phyloP scores from a whole-genome alignment of 2,888 invertebrate genomes.

The Drosophila mercatorum region DNA sequence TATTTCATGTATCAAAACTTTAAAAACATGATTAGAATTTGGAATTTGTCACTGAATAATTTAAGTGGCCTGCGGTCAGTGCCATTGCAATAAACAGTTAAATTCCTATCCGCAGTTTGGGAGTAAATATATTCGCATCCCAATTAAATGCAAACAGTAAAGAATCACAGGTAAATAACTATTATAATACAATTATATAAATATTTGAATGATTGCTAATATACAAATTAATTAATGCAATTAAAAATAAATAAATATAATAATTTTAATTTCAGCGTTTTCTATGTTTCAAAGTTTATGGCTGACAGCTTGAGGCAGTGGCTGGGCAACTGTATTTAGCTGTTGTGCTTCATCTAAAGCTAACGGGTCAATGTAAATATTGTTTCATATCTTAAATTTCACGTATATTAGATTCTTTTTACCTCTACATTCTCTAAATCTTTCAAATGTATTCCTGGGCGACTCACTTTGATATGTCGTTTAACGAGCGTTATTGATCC shows the following conservation, averaged over 20 bases:
- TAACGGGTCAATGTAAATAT: no score
- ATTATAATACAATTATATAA: not conserved
- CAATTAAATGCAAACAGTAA: no score
- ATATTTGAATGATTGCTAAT: not conserved
- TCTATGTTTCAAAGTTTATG: no score
- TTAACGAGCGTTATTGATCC: conserved; percentile 30
- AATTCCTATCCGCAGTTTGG: not conserved
- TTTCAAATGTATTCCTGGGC: not conserved
- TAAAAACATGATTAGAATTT: conserved; percentile 18
- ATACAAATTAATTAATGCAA: not conserved
- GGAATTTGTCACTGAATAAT: conserved; percentile 7
- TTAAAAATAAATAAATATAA: not conserved
- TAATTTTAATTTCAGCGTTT: no score
- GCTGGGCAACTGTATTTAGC: not conserved
- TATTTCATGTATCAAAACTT: conserved; percentile 4
- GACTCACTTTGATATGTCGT: not conserved
- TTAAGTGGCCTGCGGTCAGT: conserved; percentile 15
- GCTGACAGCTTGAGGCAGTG: not conserved
- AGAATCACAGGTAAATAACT: not conserved
- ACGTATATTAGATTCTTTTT: not conserved
- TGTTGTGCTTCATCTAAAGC: no score
- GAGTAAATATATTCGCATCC: not conserved
- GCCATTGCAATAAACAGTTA: not conserved
- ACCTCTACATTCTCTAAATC: not conserved
- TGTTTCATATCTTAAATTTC: not conserved